Evolutionary conservation across 2,888 invertebrate genomes (phyloP), one percentile per base, ranked within the genome.

Genomic region (Oscheius onirici): DNA sequence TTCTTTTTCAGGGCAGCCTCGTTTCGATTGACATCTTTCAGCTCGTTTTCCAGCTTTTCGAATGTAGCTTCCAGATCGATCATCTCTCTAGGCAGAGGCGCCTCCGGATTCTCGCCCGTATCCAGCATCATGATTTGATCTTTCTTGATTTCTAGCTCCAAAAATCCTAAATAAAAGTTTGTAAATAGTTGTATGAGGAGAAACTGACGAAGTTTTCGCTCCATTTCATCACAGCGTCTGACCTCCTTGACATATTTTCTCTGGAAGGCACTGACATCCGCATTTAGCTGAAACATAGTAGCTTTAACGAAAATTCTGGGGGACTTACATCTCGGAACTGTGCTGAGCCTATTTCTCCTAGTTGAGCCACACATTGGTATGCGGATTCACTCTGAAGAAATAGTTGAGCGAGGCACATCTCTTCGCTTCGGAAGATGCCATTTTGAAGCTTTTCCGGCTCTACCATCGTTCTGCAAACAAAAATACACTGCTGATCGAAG

Each of bases 11-110:
- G 90, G 44, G 97, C 95, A 89, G 97, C 97, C 0, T 97, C 95
- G 90, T 97, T 99, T 87, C 95, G 95, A 88, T 97, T 97, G 17
- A 99, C 96, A 90, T 99, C 97, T 17, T 95, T 92, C 76, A 99
- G 90, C 88, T 99, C 97, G 88, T 95, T 95, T 89, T 99, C 97
- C 63, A 97, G 90, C 89, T 97, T 97, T 89, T 97, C 97, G 88
- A 97, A 91, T 82, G 95, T 94, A 3, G 90, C 89, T 92, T 99
- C 97, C 76, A 99, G 91, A 89, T 99, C 97, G 83, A 97, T 95
- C 97, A 99, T 97, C 90, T 99, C 97, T 79, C 96, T 91, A 0
- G 97, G 97, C 86, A 96, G 95, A 0, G 99, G 99, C n/a, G 97
- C 97, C 89, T 97, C 97, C 0, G 97, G 97, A 88, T 95, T 95